A percentile compares a stretch with the other conserved stretches of the same genome.
Conservation (phyloP, 2,113 vertebrate species). For the Lophius piscatorius region DNA sequence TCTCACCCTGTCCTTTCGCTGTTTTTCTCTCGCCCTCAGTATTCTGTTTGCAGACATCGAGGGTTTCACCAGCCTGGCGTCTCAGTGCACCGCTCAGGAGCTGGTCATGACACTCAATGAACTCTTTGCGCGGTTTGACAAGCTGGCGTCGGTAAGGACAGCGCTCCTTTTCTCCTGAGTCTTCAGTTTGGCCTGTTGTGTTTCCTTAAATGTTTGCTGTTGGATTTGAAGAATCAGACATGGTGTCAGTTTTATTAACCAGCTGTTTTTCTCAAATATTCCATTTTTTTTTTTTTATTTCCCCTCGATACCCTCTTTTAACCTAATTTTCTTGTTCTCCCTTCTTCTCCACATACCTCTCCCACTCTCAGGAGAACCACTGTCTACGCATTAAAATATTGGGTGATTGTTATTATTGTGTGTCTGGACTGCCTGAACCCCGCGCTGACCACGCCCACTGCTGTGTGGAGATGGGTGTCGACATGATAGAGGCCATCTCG, state of each 20-base stretch:
- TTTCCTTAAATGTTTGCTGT: neutral
- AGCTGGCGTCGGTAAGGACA: conserved; percentile 89
- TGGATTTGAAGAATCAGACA: neutral
- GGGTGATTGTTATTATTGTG: conserved; percentile 96
- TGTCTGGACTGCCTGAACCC: conserved; percentile 92
- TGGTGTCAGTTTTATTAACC: too few relatives aligned
- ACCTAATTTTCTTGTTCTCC: neutral
- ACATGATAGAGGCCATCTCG: conserved; percentile 99
- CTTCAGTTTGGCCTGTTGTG: neutral
- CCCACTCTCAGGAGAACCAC: conserved; percentile 88
- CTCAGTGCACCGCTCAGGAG: conserved; percentile 96
- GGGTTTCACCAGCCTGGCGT: conserved; percentile 95
- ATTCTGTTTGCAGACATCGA: conserved; percentile 97
- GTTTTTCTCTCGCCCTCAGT: conserved; percentile 76
- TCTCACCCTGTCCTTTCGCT: neutral
- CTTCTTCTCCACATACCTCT: neutral
- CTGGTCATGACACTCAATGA: conserved; percentile 97
- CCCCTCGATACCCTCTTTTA: too few relatives aligned
- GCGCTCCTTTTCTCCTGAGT: neutral
- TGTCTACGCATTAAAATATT: conserved; percentile 96
- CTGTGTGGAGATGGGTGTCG: conserved; percentile 97
- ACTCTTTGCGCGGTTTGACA: conserved; percentile 95
- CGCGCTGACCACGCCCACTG: conserved; percentile 95
- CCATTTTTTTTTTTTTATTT: too few relatives aligned
- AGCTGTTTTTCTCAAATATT: too few relatives aligned